phyloP scores from a whole-genome alignment of 2,888 invertebrate genomes.

The Metalampra italica region DNA sequence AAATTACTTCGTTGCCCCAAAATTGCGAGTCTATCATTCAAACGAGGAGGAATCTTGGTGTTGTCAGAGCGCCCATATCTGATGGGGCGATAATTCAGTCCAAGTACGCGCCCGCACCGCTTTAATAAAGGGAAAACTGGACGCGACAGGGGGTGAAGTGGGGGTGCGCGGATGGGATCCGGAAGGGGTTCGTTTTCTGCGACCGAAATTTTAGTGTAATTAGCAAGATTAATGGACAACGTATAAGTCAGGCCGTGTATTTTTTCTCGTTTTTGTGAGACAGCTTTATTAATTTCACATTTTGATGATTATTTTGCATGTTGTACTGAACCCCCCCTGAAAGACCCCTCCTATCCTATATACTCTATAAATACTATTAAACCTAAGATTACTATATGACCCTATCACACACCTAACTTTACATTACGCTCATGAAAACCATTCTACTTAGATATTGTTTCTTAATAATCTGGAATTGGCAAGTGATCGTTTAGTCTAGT shows the following conservation, averaged over 20 bases:
- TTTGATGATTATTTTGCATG: too few relatives aligned
- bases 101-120: constrained; percentile 21
- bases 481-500: too few relatives aligned
- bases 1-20: neutral
- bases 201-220: constrained; percentile 35
- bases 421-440: too few relatives aligned
- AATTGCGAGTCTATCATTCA: neutral
- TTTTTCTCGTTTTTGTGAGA: neutral
- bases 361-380: too few relatives aligned
- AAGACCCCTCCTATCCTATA: too few relatives aligned
- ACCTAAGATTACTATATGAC: too few relatives aligned
- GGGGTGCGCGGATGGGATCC: constrained; percentile 8
- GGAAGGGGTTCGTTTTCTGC: constrained; percentile 25
- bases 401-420: too few relatives aligned
- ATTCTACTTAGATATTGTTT: too few relatives aligned
- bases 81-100: constrained; percentile 22
- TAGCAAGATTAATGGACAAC: constrained; percentile 41
- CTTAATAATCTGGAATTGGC: too few relatives aligned
- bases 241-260: constrained; percentile 14
- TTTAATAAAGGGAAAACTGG: constrained; percentile 33
- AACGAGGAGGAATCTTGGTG: constrained; percentile 16
- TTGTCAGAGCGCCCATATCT: constrained; percentile 16
- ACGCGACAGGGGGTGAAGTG: constrained; percentile 4
- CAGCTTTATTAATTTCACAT: too few relatives aligned
- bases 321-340: too few relatives aligned